Conservation (phyloP, 2,113 vertebrate species). For the Notothenia rossii region DNA sequence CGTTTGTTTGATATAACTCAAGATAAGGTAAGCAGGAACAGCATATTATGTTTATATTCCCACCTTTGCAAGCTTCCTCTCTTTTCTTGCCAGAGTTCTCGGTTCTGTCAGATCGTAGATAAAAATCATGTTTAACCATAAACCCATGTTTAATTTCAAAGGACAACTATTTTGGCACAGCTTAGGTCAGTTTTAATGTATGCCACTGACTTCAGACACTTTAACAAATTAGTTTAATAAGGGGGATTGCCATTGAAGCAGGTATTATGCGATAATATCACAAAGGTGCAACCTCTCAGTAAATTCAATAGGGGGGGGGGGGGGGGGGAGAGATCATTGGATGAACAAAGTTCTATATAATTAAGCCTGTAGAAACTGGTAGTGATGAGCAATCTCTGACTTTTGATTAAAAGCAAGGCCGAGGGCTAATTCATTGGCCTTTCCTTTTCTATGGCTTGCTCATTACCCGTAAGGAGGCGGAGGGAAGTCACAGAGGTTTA, state of each 20-base stretch:
- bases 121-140: neutral
- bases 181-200: slow-evolving; percentile 1
- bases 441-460: slow-evolving; percentile 60
- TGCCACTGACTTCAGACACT: neutral
- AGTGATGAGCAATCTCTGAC: slow-evolving; percentile 62
- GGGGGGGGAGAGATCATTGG: slow-evolving; percentile 39
- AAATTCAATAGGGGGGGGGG: slow-evolving; percentile 4
- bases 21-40: too few species aligned
- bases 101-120: too few species aligned
- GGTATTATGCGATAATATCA: neutral
- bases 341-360: slow-evolving; percentile 62
- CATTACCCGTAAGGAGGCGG: slow-evolving; percentile 61
- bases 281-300: neutral
- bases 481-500: slow-evolving; percentile 56
- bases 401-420: slow-evolving; percentile 74
- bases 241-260: neutral
- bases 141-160: neutral
- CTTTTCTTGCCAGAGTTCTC: too few species aligned
- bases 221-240: neutral
- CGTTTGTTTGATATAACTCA: too few species aligned
- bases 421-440: slow-evolving; percentile 69
- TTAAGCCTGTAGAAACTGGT: slow-evolving; percentile 60
- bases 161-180: neutral
- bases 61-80: too few species aligned
- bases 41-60: too few species aligned